Conservation (phyloP, 2,797 vertebrate genomes). For the Babyrousa celebensis region DNA sequence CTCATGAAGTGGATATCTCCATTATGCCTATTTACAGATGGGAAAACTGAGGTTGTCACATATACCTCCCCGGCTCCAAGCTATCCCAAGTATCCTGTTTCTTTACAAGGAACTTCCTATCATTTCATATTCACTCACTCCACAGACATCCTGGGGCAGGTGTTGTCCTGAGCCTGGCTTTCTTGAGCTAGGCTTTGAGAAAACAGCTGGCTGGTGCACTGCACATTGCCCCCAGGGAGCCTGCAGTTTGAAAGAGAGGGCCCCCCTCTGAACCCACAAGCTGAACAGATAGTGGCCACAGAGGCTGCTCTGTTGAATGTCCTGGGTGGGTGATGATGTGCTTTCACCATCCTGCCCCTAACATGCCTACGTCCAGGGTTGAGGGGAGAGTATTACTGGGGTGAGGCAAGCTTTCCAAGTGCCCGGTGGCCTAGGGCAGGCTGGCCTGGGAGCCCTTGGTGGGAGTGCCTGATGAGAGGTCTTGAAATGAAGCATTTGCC, state of each 20-base stretch:
- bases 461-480: background rate
- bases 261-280: background rate
- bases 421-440: background rate
- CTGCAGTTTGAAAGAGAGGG: background rate
- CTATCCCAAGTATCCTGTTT: background rate
- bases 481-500: background rate
- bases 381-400: background rate
- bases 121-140: background rate
- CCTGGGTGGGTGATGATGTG: background rate
- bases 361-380: no score
- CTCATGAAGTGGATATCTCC: background rate
- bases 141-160: background rate
- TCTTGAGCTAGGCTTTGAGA: slow-evolving; percentile 9
- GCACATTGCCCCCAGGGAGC: background rate
- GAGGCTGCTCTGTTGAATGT: background rate
- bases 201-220: background rate
- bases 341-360: background rate
- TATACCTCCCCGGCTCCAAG: background rate
- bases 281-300: background rate
- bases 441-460: background rate
- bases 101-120: background rate
- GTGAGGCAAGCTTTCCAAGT: background rate
- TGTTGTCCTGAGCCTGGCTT: background rate
- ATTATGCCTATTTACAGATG: background rate
- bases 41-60: background rate